These are phyloP conservation scores for Notamacropus eugenii DNA, from an alignment of 2,797 vertebrate species.

Conservation along the genomic window DNA sequence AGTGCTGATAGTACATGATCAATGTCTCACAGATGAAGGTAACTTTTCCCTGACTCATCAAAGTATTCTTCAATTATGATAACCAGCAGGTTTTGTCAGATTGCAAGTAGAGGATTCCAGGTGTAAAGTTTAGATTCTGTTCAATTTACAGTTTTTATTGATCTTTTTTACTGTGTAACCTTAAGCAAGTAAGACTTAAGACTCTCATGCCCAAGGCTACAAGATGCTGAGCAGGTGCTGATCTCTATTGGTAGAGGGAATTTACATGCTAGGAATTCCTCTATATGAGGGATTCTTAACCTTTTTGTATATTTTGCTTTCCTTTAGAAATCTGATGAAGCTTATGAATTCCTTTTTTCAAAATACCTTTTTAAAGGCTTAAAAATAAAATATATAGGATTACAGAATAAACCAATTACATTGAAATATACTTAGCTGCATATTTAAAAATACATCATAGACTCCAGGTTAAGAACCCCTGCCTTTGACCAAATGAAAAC, in stretches of 20 bases:
- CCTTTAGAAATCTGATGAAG: background rate
- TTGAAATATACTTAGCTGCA: background rate
- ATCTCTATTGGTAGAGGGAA: background rate
- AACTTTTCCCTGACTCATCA: conserved; percentile 24
- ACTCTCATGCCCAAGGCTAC: background rate
- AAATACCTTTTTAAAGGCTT: background rate
- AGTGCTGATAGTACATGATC: conserved; percentile 25
- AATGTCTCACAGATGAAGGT: conserved; percentile 22
- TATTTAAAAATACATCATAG: background rate
- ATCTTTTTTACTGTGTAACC: conserved; percentile 33
- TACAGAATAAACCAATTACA: background rate
- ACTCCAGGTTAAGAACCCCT: background rate
- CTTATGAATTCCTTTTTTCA: background rate
- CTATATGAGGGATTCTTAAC: background rate
- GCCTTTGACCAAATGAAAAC: background rate
- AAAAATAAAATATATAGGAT: background rate
- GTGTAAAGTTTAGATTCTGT: conserved; percentile 53
- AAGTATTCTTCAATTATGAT: conserved; percentile 28
- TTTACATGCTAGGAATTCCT: background rate
- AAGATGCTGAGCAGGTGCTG: background rate
- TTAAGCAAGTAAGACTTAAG: background rate
- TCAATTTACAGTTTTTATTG: conserved; percentile 61
- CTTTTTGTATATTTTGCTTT: background rate
- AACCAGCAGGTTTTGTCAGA: conserved; percentile 33
- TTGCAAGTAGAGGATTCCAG: conserved; percentile 64